Conservation (phyloP, 2,113 vertebrate species). For the Gallinago paraguaiae region DNA sequence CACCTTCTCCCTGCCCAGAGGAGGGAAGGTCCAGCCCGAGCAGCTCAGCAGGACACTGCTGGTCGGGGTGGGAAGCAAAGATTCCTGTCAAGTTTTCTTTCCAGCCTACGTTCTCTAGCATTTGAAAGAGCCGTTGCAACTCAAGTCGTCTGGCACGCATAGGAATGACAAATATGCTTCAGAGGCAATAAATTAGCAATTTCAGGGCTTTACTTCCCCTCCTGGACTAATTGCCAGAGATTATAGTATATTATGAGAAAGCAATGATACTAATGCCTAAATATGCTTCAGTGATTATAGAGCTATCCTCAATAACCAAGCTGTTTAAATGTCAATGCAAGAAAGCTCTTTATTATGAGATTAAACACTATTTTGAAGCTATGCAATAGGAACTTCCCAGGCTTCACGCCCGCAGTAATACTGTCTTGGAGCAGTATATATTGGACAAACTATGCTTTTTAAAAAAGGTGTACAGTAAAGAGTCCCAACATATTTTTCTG, state of each 20-base stretch:
- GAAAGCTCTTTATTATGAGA: constrained; percentile 72
- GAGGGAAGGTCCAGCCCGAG: background rate
- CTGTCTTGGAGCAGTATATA: constrained; percentile 16
- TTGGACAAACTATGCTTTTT: background rate
- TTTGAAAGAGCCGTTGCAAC: constrained; percentile 26
- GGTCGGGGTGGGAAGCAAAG: fast-evolving
- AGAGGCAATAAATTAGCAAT: constrained; percentile 72
- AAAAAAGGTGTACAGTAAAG: background rate
- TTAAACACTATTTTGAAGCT: constrained; percentile 70
- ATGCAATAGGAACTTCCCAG: constrained; percentile 51
- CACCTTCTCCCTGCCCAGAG: background rate
- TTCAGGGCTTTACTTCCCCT: constrained; percentile 72
- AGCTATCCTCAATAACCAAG: constrained; percentile 69
- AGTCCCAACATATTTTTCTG: background rate
- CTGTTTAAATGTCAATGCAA: constrained; percentile 73
- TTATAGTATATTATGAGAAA: constrained; percentile 74
- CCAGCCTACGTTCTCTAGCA: background rate
- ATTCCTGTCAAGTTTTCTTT: background rate
- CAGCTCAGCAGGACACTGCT: fast-evolving
- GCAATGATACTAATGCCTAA: constrained; percentile 74
- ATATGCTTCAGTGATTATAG: constrained; percentile 74
- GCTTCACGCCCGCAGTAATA: constrained; percentile 31
- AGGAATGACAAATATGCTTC: constrained; percentile 67
- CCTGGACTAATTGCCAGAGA: constrained; percentile 75
- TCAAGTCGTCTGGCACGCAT: constrained; percentile 11